These are phyloP conservation scores for Leptobrachium ailaonicum DNA, from an alignment of 2,113 vertebrate genomes.

Conservation along the genomic window DNA sequence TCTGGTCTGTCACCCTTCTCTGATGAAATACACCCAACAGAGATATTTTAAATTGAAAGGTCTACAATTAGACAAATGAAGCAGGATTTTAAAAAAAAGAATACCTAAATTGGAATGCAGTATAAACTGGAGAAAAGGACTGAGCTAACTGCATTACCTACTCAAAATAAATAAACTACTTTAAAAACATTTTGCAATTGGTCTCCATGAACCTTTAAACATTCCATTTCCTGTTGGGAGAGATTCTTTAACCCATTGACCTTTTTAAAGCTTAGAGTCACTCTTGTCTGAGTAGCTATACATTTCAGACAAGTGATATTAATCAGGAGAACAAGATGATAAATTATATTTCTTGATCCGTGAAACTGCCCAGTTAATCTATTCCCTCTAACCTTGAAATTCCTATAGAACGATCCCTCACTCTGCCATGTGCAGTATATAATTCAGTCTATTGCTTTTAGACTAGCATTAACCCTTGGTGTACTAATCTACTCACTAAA, in stretches of 20 bases:
- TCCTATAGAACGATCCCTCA: conserved; percentile 14
- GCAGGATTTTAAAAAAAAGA: background rate
- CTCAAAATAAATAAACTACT: background rate
- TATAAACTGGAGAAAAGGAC: background rate
- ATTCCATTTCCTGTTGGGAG: background rate
- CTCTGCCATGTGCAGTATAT: background rate
- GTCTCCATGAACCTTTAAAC: background rate
- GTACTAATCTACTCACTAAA: too few relatives aligned
- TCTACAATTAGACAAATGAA: background rate
- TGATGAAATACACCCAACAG: conserved; percentile 1
- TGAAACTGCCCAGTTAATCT: conserved; percentile 3
- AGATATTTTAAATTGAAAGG: background rate
- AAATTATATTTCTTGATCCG: conserved; percentile 22
- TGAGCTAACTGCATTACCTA: background rate
- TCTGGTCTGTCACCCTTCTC: background rate
- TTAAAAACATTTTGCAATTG: background rate
- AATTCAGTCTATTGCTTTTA: background rate
- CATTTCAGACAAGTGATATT: conserved; percentile 31
- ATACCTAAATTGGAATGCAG: background rate
- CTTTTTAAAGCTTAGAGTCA: background rate
- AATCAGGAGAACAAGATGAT: conserved; percentile 20
- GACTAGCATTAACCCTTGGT: too few relatives aligned
- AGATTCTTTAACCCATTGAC: conserved; percentile 6
- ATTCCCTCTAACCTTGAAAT: conserved; percentile 23
- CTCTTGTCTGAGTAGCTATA: conserved; percentile 4